Evolutionary conservation across 2,113 vertebrate species (phyloP).

Genomic region (Apteryx mantelli): DNA sequence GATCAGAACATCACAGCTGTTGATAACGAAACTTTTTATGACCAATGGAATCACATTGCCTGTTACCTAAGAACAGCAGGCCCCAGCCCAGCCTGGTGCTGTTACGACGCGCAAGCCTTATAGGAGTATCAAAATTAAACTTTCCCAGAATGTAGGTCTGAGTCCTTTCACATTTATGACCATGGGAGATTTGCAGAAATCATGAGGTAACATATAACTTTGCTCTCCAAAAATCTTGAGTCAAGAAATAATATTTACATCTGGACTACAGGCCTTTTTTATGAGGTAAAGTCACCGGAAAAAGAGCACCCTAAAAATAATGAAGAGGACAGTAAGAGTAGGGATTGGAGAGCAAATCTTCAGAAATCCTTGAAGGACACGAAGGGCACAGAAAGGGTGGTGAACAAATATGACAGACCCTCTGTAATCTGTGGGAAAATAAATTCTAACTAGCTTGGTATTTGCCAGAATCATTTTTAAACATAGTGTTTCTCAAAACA

Average conservation of each 20-base stretch:
- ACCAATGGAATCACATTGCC: not conserved
- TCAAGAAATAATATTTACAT: not conserved
- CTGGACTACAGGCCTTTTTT: not conserved
- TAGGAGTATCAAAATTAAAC: not conserved
- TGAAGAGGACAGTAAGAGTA: not conserved
- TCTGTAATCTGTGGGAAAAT: not conserved
- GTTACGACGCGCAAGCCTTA: not conserved
- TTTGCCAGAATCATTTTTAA: not conserved
- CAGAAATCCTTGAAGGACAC: not conserved
- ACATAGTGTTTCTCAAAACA: not conserved
- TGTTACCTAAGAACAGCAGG: not conserved
- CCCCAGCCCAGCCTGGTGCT: too few species aligned
- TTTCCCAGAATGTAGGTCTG: not conserved
- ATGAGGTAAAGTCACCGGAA: not conserved
- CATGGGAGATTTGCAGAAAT: not conserved
- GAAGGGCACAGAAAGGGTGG: not conserved
- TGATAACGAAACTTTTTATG: not conserved
- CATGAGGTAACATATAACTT: not conserved
- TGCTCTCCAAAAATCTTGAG: not conserved
- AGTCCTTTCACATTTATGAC: not conserved
- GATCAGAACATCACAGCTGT: not conserved
- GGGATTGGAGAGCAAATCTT: not conserved
- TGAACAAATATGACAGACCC: not conserved
- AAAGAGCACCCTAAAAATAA: not conserved
- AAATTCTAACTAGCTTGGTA: not conserved